Evolutionary conservation across 2,113 vertebrate genomes (phyloP), one percentile per base, ranked within the genome.

Genomic region (Erythrocebus patas): DNA sequence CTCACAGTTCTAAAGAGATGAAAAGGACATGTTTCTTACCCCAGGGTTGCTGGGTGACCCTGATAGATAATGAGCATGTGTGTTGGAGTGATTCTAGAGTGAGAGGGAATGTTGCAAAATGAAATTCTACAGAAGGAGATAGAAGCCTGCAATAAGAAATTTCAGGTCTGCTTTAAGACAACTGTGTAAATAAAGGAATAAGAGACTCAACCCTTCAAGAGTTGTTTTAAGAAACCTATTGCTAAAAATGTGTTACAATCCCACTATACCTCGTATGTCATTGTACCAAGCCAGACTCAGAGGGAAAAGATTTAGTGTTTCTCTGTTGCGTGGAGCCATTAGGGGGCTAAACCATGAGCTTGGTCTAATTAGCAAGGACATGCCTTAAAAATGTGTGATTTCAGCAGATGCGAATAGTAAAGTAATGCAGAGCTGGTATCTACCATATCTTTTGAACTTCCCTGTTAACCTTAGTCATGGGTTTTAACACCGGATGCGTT

Each of bases 211-310:
- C 40, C 81, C n/a, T 57, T 18, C 30, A 72, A 90, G 85, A 93
- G 48, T 16, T 93, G 70, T 75, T 84, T 95, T 73, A 68, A 89
- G 85, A 96, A 94, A 84, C 3, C n/a, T 59, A 55, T 73, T 43
- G 55, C 64, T 95, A 50, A 83, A 87, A 92, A 87, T 40, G 43
- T 32, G 13, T 66, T 59, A 32, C 0, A 83, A 88, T 22, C 80
- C 84, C 73, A 66, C 75, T 43, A 27, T 38, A 72, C n/a, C 35
- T 73, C 10, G 38, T 18, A 35, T 0, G 5, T 72, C n/a, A 1
- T 3, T 5, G 17, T 30, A 76, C 50, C 55, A 13, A 48, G 38
- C 18, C 86, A 73, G 32, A 61, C 70, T 73, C 40, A 17, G 76
- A 40, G n/a, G 0, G 1, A 64, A 73, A 48, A 75, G 55, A 70